Conservation (phyloP, 1,140 invertebrate species). For the Lepidotrigona ventralis region DNA sequence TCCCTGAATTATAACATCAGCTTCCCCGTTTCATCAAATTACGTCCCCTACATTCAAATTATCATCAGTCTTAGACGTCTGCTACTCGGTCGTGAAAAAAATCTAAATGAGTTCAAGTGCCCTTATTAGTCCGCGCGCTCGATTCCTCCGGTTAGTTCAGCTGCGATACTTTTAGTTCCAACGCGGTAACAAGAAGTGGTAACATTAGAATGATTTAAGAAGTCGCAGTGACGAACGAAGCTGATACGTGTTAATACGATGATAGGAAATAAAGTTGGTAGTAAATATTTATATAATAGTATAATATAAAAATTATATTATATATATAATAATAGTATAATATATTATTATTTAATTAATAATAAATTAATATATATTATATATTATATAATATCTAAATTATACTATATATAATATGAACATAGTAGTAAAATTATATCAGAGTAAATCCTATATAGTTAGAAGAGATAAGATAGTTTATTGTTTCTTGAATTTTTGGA, state of each 20-base stretch:
- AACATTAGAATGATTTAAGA: neutral
- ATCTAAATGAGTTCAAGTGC: constrained; percentile 1
- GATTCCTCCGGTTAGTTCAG: neutral
- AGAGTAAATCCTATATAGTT: no score
- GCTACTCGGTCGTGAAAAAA: neutral
- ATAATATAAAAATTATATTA: no score
- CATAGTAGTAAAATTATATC: no score
- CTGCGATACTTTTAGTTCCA: neutral
- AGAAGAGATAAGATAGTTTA: no score
- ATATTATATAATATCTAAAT: no score
- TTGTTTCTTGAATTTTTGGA: no score
- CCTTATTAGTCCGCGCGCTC: neutral
- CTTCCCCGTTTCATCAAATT: neutral
- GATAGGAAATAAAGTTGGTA: neutral
- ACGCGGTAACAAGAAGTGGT: neutral
- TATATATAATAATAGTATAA: no score
- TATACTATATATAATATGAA: no score
- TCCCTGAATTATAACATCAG: constrained; percentile 5
- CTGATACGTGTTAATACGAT: neutral
- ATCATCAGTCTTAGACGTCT: neutral
- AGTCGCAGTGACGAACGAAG: neutral
- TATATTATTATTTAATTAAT: no score
- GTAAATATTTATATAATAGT: neutral
- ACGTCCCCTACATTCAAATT: neutral
- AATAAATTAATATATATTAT: no score